These are phyloP conservation scores for Chloroclystis v-ata DNA, from an alignment of 2,888 invertebrate genomes.

Conservation along the genomic window DNA sequence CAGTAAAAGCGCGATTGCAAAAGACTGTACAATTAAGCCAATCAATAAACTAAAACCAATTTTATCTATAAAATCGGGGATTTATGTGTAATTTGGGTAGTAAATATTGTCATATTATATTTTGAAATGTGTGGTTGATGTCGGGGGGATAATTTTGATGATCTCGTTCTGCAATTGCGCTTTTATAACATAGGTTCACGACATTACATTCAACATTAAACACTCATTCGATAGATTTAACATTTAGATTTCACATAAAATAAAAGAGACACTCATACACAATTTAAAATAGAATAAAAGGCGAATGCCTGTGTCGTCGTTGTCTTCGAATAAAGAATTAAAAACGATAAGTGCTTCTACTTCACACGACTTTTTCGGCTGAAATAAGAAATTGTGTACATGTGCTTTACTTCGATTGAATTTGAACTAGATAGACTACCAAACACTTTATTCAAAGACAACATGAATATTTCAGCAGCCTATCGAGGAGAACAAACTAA, in stretches of 20 bases:
- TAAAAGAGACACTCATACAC: slow-evolving; percentile 61
- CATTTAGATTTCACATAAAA: slow-evolving; percentile 34
- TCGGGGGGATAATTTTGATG: slow-evolving; percentile 1
- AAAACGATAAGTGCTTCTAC: neutral
- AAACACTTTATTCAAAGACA: slow-evolving; percentile 13
- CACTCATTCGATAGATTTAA: slow-evolving; percentile 49
- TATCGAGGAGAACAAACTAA: slow-evolving; percentile 42
- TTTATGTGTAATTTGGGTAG: neutral
- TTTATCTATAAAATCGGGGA: neutral
- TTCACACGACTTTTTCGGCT: neutral
- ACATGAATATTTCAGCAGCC: slow-evolving; percentile 43
- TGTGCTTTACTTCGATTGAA: neutral
- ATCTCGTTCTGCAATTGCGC: slow-evolving; percentile 55
- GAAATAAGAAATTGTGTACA: neutral
- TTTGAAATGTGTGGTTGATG: no score
- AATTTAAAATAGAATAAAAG: slow-evolving; percentile 49
- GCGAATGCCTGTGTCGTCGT: slow-evolving; percentile 49
- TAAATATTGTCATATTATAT: neutral
- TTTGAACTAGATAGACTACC: no score
- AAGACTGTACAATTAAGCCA: slow-evolving; percentile 12
- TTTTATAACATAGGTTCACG: slow-evolving; percentile 40
- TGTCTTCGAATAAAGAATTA: slow-evolving; percentile 35
- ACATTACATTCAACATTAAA: slow-evolving; percentile 56
- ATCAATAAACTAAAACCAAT: neutral
- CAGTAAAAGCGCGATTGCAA: slow-evolving; percentile 62